Percentiles rank a stretch among this genome's conserved stretches.
These are phyloP conservation scores for Calephelis virginiensis DNA, from an alignment of 1,140 invertebrate species.

Conservation along the genomic window DNA sequence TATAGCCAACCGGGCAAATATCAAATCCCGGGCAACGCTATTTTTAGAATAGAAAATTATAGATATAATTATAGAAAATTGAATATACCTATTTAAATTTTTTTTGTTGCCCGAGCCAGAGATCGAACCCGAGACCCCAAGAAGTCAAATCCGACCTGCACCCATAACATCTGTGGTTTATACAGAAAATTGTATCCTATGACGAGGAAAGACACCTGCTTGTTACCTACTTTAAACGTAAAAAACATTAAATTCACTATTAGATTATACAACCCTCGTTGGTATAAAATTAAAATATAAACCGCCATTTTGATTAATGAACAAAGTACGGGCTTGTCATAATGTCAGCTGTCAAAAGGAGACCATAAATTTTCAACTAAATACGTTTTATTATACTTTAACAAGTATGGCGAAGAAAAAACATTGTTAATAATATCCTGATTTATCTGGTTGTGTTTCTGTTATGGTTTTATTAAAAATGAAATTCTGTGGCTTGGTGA, in stretches of 20 bases:
- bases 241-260: neutral
- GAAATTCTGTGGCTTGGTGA: neutral
- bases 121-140: no score
- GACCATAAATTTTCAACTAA: constrained; percentile 42
- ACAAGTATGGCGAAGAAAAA: constrained; percentile 14
- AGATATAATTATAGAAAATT: no score
- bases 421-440: constrained; percentile 14
- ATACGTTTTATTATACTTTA: constrained; percentile 26
- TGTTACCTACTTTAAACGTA: no score
- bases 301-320: constrained; percentile 44
- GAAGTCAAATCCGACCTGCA: no score
- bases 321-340: constrained; percentile 35
- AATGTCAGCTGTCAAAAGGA: constrained; percentile 42
- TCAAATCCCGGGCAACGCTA: no score
- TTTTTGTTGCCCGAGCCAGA: no score
- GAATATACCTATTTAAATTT: no score
- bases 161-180: neutral
- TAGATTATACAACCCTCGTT: constrained; percentile 11
- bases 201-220: no score
- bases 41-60: no score
- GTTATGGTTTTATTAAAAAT: neutral
- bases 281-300: constrained; percentile 31
- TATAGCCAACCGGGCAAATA: no score
- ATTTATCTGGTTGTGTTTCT: constrained; percentile 1
- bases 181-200: no score